Conservation (phyloP, 2,888 invertebrate species). For the Dynastes grantii region DNA sequence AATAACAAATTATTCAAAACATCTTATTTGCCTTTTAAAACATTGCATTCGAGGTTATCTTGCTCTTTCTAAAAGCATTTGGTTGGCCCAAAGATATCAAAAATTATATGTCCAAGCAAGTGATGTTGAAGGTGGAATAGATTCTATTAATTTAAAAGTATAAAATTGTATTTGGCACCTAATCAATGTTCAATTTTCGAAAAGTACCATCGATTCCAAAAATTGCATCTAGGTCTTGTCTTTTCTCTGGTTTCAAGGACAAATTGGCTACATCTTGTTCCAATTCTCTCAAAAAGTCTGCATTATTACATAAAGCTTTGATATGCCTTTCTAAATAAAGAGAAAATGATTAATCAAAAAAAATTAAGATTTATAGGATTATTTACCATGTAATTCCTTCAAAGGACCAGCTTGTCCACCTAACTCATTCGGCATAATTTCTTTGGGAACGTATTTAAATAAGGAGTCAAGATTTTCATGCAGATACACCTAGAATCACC, state of each 20-base stretch:
- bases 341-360: not conserved
- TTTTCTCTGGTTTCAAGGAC: slow-evolving; percentile 62
- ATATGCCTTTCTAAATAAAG: slow-evolving; percentile 23
- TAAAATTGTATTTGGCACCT: slow-evolving; percentile 49
- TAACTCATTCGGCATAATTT: slow-evolving; percentile 76
- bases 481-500: slow-evolving; percentile 54
- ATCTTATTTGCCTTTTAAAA: too few relatives aligned
- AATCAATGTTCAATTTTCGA: slow-evolving; percentile 81
- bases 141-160: too few relatives aligned
- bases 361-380: too few relatives aligned
- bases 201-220: slow-evolving; percentile 81
- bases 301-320: slow-evolving; percentile 57
- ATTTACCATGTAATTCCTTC: slow-evolving; percentile 29
- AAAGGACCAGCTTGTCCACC: slow-evolving; percentile 71
- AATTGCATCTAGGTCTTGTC: slow-evolving; percentile 68
- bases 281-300: slow-evolving; percentile 70
- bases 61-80: too few relatives aligned
- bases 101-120: too few relatives aligned
- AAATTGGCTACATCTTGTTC: slow-evolving; percentile 74
- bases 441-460: slow-evolving; percentile 70
- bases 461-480: slow-evolving; percentile 46
- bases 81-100: too few relatives aligned
- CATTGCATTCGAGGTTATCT: too few relatives aligned
- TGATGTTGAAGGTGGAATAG: too few relatives aligned
- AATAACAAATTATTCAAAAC: too few relatives aligned